These are phyloP conservation scores for Agonum fuliginosum DNA, from an alignment of 2,888 invertebrate genomes.

Conservation along the genomic window DNA sequence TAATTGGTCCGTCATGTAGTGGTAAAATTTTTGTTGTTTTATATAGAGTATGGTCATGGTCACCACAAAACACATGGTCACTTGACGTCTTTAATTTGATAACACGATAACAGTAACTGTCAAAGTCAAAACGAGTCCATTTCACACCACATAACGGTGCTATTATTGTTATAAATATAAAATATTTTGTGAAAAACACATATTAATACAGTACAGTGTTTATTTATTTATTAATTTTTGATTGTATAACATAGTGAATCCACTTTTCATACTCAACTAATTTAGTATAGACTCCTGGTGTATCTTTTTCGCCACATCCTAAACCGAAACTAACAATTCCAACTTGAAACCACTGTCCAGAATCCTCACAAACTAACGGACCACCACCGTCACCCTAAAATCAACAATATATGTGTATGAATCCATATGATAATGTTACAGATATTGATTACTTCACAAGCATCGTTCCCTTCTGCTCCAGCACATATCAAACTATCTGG, in stretches of 20 bases:
- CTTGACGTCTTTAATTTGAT: no score
- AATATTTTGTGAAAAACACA: neutral
- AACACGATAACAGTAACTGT: no score
- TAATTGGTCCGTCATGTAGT: no score
- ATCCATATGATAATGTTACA: neutral
- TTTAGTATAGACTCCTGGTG: slow-evolving; percentile 55
- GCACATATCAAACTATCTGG: slow-evolving; percentile 50
- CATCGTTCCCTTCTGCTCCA: slow-evolving; percentile 52
- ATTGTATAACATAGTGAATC: slow-evolving; percentile 42
- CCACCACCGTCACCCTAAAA: slow-evolving; percentile 57
- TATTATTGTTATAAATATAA: neutral
- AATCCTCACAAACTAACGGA: slow-evolving; percentile 51
- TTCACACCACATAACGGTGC: no score
- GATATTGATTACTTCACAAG: slow-evolving; percentile 45
- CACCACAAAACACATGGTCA: no score
- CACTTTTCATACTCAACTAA: slow-evolving; percentile 52
- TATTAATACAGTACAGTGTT: neutral
- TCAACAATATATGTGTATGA: neutral
- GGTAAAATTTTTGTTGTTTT: no score
- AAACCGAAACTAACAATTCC: slow-evolving; percentile 57
- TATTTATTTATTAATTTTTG: neutral
- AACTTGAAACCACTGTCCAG: slow-evolving; percentile 55
- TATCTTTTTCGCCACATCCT: slow-evolving; percentile 53
- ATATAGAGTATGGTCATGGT: no score
- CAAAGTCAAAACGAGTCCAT: no score